Percentiles rank a stretch among this genome's conserved stretches.
These are phyloP conservation scores for Dromius quadrimaculatus DNA, from an alignment of 2,888 invertebrate genomes.

Conservation along the genomic window DNA sequence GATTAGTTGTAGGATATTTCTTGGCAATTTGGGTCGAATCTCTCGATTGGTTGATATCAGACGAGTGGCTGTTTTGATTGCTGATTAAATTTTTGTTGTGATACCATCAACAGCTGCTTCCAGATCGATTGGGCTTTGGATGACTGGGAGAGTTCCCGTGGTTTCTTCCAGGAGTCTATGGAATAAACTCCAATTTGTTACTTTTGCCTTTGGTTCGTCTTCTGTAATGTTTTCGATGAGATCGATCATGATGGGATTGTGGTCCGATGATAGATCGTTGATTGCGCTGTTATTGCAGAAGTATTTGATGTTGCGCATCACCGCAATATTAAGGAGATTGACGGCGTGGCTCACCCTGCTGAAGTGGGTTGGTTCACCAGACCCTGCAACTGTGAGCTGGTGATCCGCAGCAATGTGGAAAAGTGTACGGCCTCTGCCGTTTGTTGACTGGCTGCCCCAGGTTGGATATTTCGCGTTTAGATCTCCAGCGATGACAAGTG, in stretches of 20 bases:
- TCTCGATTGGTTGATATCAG: too few species aligned
- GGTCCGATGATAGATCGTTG: constrained; percentile 35
- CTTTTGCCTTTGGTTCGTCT: too few species aligned
- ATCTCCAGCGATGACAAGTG: not conserved
- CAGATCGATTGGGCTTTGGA: too few species aligned
- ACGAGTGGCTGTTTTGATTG: too few species aligned
- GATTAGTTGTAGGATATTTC: too few species aligned
- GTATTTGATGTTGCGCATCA: constrained; percentile 17
- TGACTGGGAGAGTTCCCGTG: too few species aligned
- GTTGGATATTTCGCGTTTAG: constrained; percentile 11
- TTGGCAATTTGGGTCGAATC: too few species aligned
- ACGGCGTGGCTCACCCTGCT: too few species aligned
- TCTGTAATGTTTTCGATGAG: not conserved
- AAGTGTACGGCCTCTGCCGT: not conserved
- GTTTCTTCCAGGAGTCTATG: too few species aligned
- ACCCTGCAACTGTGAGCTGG: not conserved
- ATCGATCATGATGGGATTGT: constrained; percentile 38
- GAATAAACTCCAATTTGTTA: too few species aligned
- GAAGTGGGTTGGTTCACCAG: constrained; percentile 12
- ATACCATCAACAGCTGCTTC: too few species aligned
- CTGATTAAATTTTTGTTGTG: too few species aligned
- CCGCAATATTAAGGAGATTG: constrained; percentile 42
- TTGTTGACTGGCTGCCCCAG: constrained; percentile 1
- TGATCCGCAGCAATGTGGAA: not conserved
- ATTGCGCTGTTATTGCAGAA: not conserved